Conservation (phyloP, 2,113 vertebrate genomes). For the Cairina moschata region DNA sequence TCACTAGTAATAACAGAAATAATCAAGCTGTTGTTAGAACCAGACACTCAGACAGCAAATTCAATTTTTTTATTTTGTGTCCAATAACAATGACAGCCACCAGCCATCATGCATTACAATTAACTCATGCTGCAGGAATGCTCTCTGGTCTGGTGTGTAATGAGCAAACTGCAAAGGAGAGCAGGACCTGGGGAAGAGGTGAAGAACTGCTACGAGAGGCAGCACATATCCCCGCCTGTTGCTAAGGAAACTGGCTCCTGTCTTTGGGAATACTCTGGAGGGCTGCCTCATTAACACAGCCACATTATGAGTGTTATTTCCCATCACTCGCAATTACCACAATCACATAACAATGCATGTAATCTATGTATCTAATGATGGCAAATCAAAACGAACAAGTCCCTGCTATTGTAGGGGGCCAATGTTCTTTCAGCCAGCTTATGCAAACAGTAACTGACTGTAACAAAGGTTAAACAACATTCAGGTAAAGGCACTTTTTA, state of each 20-base stretch:
- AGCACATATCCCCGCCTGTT: not conserved
- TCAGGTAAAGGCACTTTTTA: not conserved
- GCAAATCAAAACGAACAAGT: not conserved
- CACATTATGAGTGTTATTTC: not conserved
- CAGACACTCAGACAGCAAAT: constrained; percentile 45
- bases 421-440: not conserved
- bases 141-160: not conserved
- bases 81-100: constrained; percentile 21
- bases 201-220: not conserved
- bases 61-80: constrained; percentile 5
- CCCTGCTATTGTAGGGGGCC: not conserved
- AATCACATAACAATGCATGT: not conserved
- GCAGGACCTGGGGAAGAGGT: not conserved
- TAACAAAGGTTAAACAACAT: not conserved
- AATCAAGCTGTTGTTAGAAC: constrained; percentile 52
- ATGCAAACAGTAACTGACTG: not conserved
- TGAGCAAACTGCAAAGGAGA: not conserved
- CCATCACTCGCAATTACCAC: not conserved
- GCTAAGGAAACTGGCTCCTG: constrained; percentile 43
- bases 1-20: constrained; percentile 44
- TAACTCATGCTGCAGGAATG: not conserved
- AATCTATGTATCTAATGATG: accelerated
- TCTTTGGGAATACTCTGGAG: not conserved
- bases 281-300: not conserved
- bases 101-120: constrained; percentile 15